phyloP scores from a whole-genome alignment of 2,797 vertebrate genomes.

The Epinephelus awoara region DNA sequence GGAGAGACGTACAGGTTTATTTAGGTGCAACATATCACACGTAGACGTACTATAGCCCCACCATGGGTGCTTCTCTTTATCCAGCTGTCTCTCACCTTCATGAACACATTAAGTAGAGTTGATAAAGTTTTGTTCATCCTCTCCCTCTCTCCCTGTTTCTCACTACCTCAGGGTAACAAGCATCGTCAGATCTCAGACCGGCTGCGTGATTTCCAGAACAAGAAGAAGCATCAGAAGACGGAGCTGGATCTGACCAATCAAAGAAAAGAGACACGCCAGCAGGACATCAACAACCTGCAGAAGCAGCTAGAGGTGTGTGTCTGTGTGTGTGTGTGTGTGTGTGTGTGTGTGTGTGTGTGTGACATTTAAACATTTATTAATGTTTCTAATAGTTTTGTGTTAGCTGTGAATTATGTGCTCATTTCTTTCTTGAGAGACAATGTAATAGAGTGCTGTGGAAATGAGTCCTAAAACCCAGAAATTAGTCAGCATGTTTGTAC shows the following conservation, averaged over 20 bases:
- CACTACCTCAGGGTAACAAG: constrained; percentile 89
- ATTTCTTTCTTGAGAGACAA: neutral
- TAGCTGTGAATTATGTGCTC: neutral
- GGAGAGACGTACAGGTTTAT: neutral
- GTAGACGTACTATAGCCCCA: neutral
- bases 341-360: constrained; percentile 77
- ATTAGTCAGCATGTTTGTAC: too few relatives aligned
- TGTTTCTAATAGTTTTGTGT: neutral
- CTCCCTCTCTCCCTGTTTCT: neutral
- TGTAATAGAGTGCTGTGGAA: neutral
- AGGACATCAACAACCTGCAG: constrained; percentile 91
- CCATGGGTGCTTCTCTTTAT: too few relatives aligned
- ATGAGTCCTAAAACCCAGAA: too few relatives aligned
- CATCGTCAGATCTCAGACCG: constrained; percentile 94
- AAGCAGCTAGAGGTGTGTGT: constrained; percentile 89
- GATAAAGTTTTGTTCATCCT: neutral
- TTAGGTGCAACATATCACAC: neutral
- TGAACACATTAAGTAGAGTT: neutral
- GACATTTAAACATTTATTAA: neutral
- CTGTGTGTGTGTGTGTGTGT: constrained; percentile 78
- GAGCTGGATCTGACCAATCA: constrained; percentile 91
- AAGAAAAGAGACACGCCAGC: constrained; percentile 89
- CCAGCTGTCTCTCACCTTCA: neutral
- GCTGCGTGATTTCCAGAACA: constrained; percentile 90
- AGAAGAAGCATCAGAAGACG: constrained; percentile 88